Conservation (phyloP, 2,113 vertebrate species). For the cattle (Bos taurus) region DNA sequence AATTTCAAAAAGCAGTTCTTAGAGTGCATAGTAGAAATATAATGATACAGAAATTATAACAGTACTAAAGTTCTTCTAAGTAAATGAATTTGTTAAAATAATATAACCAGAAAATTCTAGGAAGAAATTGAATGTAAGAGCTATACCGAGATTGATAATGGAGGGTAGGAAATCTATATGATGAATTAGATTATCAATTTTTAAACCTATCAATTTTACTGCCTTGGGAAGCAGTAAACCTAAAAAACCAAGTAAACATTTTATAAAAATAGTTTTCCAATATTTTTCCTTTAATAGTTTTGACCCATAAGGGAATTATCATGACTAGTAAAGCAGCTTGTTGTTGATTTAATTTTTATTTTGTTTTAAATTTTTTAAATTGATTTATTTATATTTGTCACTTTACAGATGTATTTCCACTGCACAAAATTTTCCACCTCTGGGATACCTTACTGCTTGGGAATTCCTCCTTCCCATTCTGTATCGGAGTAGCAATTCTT, state of each 20-base stretch:
- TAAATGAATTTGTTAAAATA: background rate
- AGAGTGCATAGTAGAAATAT: background rate
- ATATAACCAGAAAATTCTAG: background rate
- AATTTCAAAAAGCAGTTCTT: constrained; percentile 31
- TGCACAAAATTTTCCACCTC: constrained; percentile 99
- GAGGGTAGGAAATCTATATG: background rate
- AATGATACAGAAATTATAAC: background rate
- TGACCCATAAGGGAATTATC: background rate
- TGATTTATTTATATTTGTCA: background rate
- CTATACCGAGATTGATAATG: background rate
- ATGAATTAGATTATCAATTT: constrained; percentile 1
- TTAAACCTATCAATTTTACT: constrained; percentile 27
- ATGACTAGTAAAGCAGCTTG: background rate
- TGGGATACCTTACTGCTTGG: constrained; percentile 98
- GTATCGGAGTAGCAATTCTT: constrained; percentile 96
- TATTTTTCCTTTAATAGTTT: constrained; percentile 6
- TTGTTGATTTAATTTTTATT: background rate
- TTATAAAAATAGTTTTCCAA: background rate
- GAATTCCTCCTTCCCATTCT: constrained; percentile 97
- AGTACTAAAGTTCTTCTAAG: background rate
- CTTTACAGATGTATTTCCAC: constrained; percentile 93
- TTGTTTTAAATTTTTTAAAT: background rate
- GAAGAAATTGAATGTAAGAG: background rate
- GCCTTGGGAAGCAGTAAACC: constrained; percentile 21
- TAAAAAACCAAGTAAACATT: background rate